Evolutionary conservation across 2,797 vertebrate genomes (phyloP), one percentile per base, ranked within the genome.

Genomic region (Sebastes elongatus): DNA sequence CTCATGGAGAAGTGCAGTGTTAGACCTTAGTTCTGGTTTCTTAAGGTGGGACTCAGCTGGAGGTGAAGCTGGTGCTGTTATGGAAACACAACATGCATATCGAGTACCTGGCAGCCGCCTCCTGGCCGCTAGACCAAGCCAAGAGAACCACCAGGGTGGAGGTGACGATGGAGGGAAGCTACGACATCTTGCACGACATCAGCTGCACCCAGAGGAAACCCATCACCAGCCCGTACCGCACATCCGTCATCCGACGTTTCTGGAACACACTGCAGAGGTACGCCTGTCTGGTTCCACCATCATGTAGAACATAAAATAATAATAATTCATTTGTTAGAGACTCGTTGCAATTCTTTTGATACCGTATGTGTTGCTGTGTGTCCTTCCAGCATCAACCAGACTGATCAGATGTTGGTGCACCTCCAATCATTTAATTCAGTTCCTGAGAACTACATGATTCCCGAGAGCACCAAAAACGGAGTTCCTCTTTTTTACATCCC

Each of bases 21-120:
- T 8, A n/a, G 46, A 65, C 3, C 10, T 16, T 28, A 8, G 6
- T 27, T 20, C 42, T 69, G 7, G 0, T 79, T 61, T 23, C 35
- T 65, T 22, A 1, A 98, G 98, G 97, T 75, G 97, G 98, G 33
- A 96, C 96, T 82, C 97, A 99, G 87, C 94, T 99, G 89, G 99
- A 99, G 91, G 97, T 99, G 83, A 99, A 99, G 81, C 94, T 99
- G 30, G 96, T 99, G 61, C 87, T 99, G 68, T 93, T 99, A 2
- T 99, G 98, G 98, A 99, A 99, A 79, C 99, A 99, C 93, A 99
- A 99, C 94, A 99, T 99, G 98, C 97, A 98, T 32, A 98, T 99
- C 0, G 98, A 99, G 88, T 99, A 99, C 56, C 89, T 99, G 71
- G 99, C 97, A 0, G 84, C 96, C 5, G 96, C 98, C 0, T 94